phyloP scores from a whole-genome alignment of 2,797 vertebrate species.

The Sparidentex hasta region DNA sequence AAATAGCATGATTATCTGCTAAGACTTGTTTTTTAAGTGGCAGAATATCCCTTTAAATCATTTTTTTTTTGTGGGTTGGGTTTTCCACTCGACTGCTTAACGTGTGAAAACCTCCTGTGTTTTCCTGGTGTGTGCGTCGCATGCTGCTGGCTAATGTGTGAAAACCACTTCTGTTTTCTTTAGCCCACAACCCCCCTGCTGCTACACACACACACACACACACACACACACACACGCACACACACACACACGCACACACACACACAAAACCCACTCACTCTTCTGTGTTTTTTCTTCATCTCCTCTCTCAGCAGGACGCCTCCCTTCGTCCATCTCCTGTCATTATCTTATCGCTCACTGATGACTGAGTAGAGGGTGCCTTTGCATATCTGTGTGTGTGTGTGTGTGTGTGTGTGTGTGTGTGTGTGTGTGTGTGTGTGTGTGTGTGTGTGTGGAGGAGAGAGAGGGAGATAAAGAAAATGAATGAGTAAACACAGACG shows the following conservation, averaged over 20 bases:
- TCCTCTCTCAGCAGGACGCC: constrained; percentile 62
- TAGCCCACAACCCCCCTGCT: constrained; percentile 48
- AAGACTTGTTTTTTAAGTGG: neutral
- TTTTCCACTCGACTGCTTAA: constrained; percentile 44
- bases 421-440: constrained; percentile 40
- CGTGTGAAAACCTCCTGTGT: constrained; percentile 43
- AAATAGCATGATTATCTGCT: no score
- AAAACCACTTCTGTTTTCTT: constrained; percentile 75
- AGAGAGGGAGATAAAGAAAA: constrained; percentile 52
- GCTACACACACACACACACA: constrained; percentile 35
- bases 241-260: constrained; percentile 15
- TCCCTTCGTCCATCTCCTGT: constrained; percentile 61
- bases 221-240: constrained; percentile 28
- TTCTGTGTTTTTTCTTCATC: constrained; percentile 49
- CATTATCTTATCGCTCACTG: constrained; percentile 72
- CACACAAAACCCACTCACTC: neutral
- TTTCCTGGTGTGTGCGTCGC: constrained; percentile 37
- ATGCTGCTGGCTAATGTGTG: constrained; percentile 63
- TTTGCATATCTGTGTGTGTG: constrained; percentile 28
- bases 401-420: constrained; percentile 33
- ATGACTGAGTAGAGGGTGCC: constrained; percentile 55
- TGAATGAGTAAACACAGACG: constrained; percentile 61
- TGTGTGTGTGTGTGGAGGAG: constrained; percentile 25
- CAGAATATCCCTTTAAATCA: constrained; percentile 31
- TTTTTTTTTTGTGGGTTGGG: neutral